Conservation (phyloP, 2,797 vertebrate species). For the Lagorchestes hirsutus region DNA sequence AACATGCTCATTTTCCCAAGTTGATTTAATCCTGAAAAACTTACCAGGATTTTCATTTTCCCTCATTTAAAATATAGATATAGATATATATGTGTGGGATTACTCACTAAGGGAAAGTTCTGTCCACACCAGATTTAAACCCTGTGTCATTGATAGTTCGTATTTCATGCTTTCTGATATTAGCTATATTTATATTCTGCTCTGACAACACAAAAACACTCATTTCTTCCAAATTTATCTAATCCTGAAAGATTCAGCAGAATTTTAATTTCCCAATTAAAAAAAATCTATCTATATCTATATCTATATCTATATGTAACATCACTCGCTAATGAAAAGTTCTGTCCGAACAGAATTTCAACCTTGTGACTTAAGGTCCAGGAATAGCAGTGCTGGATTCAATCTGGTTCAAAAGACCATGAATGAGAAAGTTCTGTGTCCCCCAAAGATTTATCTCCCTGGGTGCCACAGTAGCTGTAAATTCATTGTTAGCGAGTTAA, state of each 20-base stretch:
- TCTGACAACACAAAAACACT: conserved; percentile 27
- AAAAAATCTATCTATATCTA: neutral
- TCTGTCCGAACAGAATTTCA: neutral
- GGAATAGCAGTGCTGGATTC: neutral
- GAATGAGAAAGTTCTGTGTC: neutral
- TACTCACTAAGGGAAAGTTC: too few relatives aligned
- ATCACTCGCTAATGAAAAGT: neutral
- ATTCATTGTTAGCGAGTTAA: neutral
- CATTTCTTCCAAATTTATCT: neutral
- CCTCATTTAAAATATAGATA: too few relatives aligned
- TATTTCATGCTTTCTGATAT: neutral
- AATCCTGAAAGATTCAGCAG: neutral
- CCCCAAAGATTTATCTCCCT: neutral
- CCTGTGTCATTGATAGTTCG: neutral
- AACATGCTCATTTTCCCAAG: neutral
- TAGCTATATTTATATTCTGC: neutral
- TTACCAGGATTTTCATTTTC: neutral
- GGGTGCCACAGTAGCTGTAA: neutral
- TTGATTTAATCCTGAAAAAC: neutral
- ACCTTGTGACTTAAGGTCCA: neutral
- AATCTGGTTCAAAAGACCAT: neutral
- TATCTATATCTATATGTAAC: neutral
- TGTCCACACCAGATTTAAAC: too few relatives aligned
- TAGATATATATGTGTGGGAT: too few relatives aligned
- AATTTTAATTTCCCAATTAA: neutral